Conservation (phyloP, 1,140 invertebrate genomes). For the Drosophila repletoides region DNA sequence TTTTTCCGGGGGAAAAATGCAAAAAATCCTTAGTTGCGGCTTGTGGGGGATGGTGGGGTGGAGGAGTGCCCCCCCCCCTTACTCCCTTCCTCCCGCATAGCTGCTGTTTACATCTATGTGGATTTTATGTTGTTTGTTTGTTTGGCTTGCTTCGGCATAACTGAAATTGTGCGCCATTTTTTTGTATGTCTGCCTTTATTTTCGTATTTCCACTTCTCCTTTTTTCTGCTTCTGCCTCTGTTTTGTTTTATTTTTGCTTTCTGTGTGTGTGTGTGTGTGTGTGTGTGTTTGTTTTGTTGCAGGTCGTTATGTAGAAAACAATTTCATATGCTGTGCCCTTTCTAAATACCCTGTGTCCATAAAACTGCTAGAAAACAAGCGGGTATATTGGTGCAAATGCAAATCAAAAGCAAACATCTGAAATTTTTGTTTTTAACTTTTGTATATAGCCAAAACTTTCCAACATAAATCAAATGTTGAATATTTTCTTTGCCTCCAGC, state of each 20-base stretch:
- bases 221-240: slow-evolving; percentile 35
- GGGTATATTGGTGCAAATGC: not conserved
- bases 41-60: not conserved
- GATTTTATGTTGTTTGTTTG: slow-evolving; percentile 38
- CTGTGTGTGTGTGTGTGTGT: slow-evolving; percentile 14
- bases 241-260: slow-evolving; percentile 31
- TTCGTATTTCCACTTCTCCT: slow-evolving; percentile 7
- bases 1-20: slow-evolving; percentile 8
- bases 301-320: slow-evolving; percentile 72
- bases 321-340: slow-evolving; percentile 62
- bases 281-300: slow-evolving; percentile 55
- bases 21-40: slow-evolving; percentile 14
- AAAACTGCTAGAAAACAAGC: not conserved
- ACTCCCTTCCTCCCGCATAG: slow-evolving; percentile 21
- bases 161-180: slow-evolving; percentile 52
- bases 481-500: too few species aligned
- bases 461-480: too few species aligned
- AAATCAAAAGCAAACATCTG: too few species aligned
- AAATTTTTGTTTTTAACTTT: not conserved
- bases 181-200: slow-evolving; percentile 38
- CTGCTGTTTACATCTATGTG: slow-evolving; percentile 46
- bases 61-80: too few species aligned
- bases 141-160: slow-evolving; percentile 32
- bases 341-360: slow-evolving; percentile 9
- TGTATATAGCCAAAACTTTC: too few species aligned